Evolutionary conservation across 1,140 invertebrate species (phyloP).

Genomic region (Macrotrachela quadricornifera): DNA sequence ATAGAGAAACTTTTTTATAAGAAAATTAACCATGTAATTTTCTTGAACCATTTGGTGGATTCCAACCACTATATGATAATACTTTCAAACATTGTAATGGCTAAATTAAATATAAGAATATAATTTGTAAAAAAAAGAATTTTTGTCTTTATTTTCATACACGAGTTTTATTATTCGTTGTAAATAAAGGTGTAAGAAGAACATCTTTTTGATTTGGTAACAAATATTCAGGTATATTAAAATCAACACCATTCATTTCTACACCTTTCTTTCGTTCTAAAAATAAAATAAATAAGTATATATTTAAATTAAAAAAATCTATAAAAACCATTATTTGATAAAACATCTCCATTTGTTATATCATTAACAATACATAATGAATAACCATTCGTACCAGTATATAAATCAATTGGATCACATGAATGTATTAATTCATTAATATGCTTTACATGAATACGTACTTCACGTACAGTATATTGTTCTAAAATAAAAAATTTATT

Average conservation of each 20-base stretch:
- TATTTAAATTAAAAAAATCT: too few relatives aligned
- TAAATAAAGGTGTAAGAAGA: constrained; percentile 44
- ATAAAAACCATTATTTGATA: too few relatives aligned
- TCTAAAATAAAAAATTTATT: constrained; percentile 37
- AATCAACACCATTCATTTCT: constrained; percentile 48
- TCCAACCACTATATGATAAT: constrained; percentile 50
- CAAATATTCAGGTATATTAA: constrained; percentile 85
- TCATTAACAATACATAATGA: constrained; percentile 83
- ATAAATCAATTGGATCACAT: constrained; percentile 72
- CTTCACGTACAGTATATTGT: constrained; percentile 88
- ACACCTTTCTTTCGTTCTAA: constrained; percentile 57
- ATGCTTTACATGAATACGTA: constrained; percentile 83
- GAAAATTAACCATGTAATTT: constrained; percentile 19
- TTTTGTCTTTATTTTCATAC: too few relatives aligned
- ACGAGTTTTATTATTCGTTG: too few relatives aligned
- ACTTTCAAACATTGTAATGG: neutral
- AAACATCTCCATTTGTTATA: constrained; percentile 53
- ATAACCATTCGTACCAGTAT: constrained; percentile 77
- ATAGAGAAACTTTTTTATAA: too few relatives aligned
- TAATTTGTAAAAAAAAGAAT: too few relatives aligned
- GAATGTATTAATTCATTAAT: constrained; percentile 52
- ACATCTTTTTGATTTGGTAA: constrained; percentile 69
- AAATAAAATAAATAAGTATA: constrained; percentile 15
- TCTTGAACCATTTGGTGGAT: constrained; percentile 61
- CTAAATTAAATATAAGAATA: too few relatives aligned